These are phyloP conservation scores for Aphelenchoides fujianensis DNA, from an alignment of 1,140 invertebrate genomes.

Conservation along the genomic window DNA sequence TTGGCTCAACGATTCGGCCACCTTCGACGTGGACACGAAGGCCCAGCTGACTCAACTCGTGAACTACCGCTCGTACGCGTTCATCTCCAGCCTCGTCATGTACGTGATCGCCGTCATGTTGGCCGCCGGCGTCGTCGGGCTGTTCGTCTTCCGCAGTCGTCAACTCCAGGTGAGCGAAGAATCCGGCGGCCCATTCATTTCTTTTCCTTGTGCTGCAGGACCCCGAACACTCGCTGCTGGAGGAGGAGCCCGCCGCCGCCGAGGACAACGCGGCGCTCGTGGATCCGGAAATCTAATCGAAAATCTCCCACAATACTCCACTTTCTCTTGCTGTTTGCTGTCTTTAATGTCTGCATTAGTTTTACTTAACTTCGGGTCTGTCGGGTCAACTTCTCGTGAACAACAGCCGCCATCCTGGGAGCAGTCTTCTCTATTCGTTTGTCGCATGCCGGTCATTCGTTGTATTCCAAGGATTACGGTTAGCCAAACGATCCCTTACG, in stretches of 20 bases:
- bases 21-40: slow-evolving; percentile 33
- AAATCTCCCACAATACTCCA: neutral
- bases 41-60: slow-evolving; percentile 28
- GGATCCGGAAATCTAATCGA: neutral
- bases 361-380: neutral
- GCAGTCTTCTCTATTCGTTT: no score
- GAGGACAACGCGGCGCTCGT: neutral
- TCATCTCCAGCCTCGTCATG: neutral
- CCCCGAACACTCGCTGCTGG: neutral
- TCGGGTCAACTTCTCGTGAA: no score
- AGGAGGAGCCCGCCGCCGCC: neutral
- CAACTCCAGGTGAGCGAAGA: neutral
- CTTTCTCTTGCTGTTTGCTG: neutral
- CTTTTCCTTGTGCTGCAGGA: neutral
- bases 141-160: neutral
- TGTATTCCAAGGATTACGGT: no score
- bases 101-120: neutral
- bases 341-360: no score
- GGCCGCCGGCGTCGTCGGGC: neutral
- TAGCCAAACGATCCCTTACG: no score
- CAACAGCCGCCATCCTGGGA: no score
- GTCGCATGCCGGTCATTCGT: no score
- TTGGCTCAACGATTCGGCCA: slow-evolving; percentile 49
- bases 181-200: neutral
- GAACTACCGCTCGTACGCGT: neutral